These are phyloP conservation scores for Agrilus biguttatus DNA, from an alignment of 2,888 invertebrate genomes.

Conservation along the genomic window DNA sequence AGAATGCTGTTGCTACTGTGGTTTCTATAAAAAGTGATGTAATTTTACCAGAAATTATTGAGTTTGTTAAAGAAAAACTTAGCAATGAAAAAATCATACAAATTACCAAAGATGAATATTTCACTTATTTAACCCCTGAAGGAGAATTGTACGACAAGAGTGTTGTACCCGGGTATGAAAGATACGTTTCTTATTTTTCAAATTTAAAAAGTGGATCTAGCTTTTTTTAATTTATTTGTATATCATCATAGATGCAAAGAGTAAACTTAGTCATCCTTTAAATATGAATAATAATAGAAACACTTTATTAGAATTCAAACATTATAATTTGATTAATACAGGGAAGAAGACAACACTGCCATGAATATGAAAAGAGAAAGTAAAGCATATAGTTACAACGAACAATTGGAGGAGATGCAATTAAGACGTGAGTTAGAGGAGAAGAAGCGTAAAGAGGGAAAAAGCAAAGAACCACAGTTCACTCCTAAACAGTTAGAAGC, in stretches of 20 bases:
- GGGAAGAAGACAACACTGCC: conserved; percentile 35
- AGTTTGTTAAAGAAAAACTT: conserved; percentile 44
- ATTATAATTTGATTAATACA: conserved; percentile 11
- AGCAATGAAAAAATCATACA: conserved; percentile 49
- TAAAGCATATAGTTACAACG: conserved; percentile 92
- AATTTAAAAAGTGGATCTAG: background rate
- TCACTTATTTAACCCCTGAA: conserved; percentile 70
- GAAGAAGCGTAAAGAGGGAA: conserved; percentile 63
- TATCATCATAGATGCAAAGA: too few species aligned
- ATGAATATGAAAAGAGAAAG: conserved; percentile 89
- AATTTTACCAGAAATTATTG: conserved; percentile 50
- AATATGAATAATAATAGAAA: too few species aligned
- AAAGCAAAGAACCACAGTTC: conserved; percentile 54
- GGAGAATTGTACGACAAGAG: conserved; percentile 86
- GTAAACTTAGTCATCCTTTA: too few species aligned
- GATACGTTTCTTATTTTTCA: background rate
- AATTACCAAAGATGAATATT: conserved; percentile 67
- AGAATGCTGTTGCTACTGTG: conserved; percentile 60
- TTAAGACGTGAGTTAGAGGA: conserved; percentile 85
- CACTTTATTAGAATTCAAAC: too few species aligned
- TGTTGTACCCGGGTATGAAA: conserved; percentile 45
- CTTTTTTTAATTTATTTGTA: too few species aligned
- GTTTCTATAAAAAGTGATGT: conserved; percentile 47
- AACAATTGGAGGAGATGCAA: conserved; percentile 89
- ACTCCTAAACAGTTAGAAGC: conserved; percentile 88